phyloP scores from a whole-genome alignment of 2,888 invertebrate genomes.

The Helobdella robusta region DNA sequence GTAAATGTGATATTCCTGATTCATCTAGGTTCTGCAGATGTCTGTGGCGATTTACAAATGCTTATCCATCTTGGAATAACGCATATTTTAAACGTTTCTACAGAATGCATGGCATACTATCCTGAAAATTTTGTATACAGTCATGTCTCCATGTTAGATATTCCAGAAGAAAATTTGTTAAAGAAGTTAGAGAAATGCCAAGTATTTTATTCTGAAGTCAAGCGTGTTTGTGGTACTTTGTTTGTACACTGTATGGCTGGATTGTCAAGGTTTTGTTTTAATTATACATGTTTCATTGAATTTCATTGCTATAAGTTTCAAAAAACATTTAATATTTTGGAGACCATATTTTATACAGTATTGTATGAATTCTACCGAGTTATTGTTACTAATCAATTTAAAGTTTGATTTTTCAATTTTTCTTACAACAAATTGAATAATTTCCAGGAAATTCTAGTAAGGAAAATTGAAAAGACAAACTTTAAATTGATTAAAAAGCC shows the following conservation, averaged over 20 bases:
- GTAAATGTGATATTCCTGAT: background rate
- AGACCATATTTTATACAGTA: background rate
- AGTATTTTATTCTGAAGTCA: background rate
- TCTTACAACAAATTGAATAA: too few relatives aligned
- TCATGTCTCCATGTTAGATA: conserved; percentile 17
- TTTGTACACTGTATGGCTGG: conserved; percentile 24
- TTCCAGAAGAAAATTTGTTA: conserved; percentile 19
- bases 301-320: background rate
- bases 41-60: conserved; percentile 6
- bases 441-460: too few relatives aligned
- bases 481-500: too few relatives aligned
- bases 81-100: conserved; percentile 17
- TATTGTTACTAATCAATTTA: too few relatives aligned
- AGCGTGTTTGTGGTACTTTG: conserved; percentile 9
- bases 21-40: conserved; percentile 15
- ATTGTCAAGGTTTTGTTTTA: conserved; percentile 11
- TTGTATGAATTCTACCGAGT: too few relatives aligned
- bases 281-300: background rate
- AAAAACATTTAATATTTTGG: background rate
- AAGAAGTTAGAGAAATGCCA: conserved; percentile 13
- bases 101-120: conserved; percentile 13
- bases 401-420: too few relatives aligned
- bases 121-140: conserved; percentile 16
- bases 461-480: too few relatives aligned
- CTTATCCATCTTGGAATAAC: conserved; percentile 3